Percentiles rank a stretch among this genome's conserved stretches.
Conservation (phyloP, 2,888 invertebrate species). For the Achlya flavicornis region DNA sequence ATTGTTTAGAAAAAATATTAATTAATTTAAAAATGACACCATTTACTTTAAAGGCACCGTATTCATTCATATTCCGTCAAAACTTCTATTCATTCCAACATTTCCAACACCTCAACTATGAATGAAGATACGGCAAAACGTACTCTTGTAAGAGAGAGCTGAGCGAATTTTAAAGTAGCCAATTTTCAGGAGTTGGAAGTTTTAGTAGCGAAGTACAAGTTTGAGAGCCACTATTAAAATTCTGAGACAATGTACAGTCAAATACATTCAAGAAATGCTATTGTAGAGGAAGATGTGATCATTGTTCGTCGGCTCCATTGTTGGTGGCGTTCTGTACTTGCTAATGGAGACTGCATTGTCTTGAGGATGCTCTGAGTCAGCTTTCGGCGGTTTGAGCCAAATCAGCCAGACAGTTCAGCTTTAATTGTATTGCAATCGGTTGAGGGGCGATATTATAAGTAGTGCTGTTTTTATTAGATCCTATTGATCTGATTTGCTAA, state of each 20-base stretch:
- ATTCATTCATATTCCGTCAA: slow-evolving; percentile 32
- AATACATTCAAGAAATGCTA: slow-evolving; percentile 79
- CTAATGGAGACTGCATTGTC: slow-evolving; percentile 79
- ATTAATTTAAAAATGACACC: too few relatives aligned
- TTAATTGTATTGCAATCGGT: slow-evolving; percentile 42
- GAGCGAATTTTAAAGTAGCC: slow-evolving; percentile 49
- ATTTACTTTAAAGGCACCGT: slow-evolving; percentile 18
- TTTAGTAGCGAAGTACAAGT: slow-evolving; percentile 47
- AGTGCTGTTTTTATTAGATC: too few relatives aligned
- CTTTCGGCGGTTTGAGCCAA: slow-evolving; percentile 39
- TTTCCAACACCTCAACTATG: slow-evolving; percentile 54
- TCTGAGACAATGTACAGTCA: slow-evolving; percentile 67
- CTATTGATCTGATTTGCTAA: too few relatives aligned
- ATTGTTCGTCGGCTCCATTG: slow-evolving; percentile 70
- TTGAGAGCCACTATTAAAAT: slow-evolving; percentile 61
- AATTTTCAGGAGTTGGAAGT: slow-evolving; percentile 37
- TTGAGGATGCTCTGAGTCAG: slow-evolving; percentile 48
- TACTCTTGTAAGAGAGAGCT: slow-evolving; percentile 54
- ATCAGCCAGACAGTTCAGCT: slow-evolving; percentile 29
- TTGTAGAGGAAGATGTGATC: slow-evolving; percentile 74
- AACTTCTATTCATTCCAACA: slow-evolving; percentile 54
- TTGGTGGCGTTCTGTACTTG: slow-evolving; percentile 66
- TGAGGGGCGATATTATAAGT: neutral
- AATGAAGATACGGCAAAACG: slow-evolving; percentile 58
- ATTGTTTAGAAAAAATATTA: too few relatives aligned